A percentile compares a stretch with the other conserved stretches of the same genome.
phyloP scores from a whole-genome alignment of 2,797 vertebrate genomes.

The Alcedo quadribrachys region DNA sequence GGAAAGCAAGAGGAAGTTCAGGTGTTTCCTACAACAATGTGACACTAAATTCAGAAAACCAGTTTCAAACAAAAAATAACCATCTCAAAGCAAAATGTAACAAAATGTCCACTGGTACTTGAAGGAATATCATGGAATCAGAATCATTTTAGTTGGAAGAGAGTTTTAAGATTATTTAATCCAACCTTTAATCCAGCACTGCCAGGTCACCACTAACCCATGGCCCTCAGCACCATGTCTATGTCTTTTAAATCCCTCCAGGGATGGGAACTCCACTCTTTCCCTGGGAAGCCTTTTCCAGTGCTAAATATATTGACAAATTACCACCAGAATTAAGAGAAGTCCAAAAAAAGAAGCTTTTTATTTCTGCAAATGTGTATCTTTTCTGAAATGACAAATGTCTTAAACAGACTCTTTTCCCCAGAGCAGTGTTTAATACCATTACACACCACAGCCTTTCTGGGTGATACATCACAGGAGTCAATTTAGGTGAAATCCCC shows the following conservation, averaged over 20 bases:
- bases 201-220: not conserved
- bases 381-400: not conserved
- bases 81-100: not conserved
- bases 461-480: not conserved
- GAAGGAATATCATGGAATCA: not conserved
- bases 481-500: conserved; percentile 25
- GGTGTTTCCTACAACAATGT: not conserved
- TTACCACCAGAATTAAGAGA: not conserved
- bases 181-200: not conserved
- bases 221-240: not conserved
- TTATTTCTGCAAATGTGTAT: not conserved
- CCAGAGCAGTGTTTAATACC: not conserved
- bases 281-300: not conserved
- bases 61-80: not conserved
- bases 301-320: not conserved
- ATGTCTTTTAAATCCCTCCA: not conserved
- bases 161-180: not conserved
- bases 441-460: not conserved
- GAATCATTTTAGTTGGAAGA: not conserved
- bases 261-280: not conserved
- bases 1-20: not conserved
- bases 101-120: not conserved
- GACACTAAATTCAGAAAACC: not conserved
- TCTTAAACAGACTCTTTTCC: not conserved
- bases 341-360: not conserved